A percentile compares a stretch with the other conserved stretches of the same genome.
These are phyloP conservation scores for Zaprionus lachaisei DNA, from an alignment of 1,140 invertebrate species.

Conservation along the genomic window DNA sequence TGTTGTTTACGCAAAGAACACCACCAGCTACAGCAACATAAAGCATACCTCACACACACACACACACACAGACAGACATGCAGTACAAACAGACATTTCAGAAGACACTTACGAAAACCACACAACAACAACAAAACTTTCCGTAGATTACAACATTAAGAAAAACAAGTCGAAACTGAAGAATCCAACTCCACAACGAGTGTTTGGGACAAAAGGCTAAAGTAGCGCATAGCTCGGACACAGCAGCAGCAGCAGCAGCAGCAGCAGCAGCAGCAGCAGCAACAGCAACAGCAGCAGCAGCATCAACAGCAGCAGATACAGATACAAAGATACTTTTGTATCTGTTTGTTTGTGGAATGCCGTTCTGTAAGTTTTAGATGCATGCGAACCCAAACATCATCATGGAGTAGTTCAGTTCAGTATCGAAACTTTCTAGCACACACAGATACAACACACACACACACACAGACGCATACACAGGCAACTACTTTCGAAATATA, in stretches of 20 bases:
- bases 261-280: constrained; percentile 27
- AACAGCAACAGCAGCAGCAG: constrained; percentile 26
- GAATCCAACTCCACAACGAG: constrained; percentile 45
- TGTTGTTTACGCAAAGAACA: constrained; percentile 69
- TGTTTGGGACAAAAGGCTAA: constrained; percentile 60
- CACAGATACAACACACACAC: constrained; percentile 31
- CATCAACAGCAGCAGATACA: constrained; percentile 23
- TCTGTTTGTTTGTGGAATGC: constrained; percentile 72
- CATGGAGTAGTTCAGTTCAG: constrained; percentile 55
- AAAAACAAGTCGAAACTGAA: constrained; percentile 25
- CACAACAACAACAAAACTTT: constrained; percentile 54
- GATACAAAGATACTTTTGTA: too few relatives aligned
- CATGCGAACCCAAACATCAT: constrained; percentile 58
- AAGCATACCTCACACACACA: constrained; percentile 30
- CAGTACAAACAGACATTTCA: constrained; percentile 47
- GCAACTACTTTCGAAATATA: constrained; percentile 61
- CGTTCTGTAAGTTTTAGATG: constrained; percentile 83
- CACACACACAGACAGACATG: constrained; percentile 7
- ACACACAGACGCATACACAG: constrained; percentile 7
- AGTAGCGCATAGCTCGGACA: constrained; percentile 55
- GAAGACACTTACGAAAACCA: constrained; percentile 76
- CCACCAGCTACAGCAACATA: constrained; percentile 62
- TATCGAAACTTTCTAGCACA: constrained; percentile 78
- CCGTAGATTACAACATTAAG: constrained; percentile 66
- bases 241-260: constrained; percentile 30